These are phyloP conservation scores for Apantesis nais DNA, from an alignment of 2,888 invertebrate species.

Conservation along the genomic window DNA sequence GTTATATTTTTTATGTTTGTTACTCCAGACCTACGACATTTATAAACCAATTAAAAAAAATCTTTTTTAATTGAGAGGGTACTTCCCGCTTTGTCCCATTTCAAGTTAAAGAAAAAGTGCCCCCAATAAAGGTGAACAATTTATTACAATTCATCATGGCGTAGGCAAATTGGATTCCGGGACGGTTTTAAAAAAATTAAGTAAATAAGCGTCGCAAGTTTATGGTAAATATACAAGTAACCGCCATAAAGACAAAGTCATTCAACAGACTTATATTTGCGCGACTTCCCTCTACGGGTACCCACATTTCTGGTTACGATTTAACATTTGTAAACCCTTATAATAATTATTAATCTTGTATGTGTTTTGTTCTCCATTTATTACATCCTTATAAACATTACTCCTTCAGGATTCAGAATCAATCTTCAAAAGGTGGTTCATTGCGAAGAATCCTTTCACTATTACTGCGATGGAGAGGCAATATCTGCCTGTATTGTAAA, in stretches of 20 bases:
- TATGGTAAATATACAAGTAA: neutral
- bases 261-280: neutral
- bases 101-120: neutral
- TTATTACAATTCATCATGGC: neutral
- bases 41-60: no score
- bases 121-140: neutral
- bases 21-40: no score
- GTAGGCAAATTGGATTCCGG: neutral
- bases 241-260: neutral
- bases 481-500: conserved; percentile 78
- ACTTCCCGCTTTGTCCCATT: neutral
- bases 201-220: neutral
- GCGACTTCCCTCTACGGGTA: neutral
- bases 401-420: conserved; percentile 30
- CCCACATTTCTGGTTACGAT: neutral
- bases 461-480: conserved; percentile 69
- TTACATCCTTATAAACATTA: conserved; percentile 24
- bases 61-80: neutral
- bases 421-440: conserved; percentile 54
- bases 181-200: neutral
- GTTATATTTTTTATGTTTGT: no score
- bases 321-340: neutral
- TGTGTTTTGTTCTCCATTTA: neutral
- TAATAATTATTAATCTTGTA: no score
- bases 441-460: conserved; percentile 67